phyloP scores from a whole-genome alignment of 2,888 invertebrate species.

The Theodoxus fluviatilis region DNA sequence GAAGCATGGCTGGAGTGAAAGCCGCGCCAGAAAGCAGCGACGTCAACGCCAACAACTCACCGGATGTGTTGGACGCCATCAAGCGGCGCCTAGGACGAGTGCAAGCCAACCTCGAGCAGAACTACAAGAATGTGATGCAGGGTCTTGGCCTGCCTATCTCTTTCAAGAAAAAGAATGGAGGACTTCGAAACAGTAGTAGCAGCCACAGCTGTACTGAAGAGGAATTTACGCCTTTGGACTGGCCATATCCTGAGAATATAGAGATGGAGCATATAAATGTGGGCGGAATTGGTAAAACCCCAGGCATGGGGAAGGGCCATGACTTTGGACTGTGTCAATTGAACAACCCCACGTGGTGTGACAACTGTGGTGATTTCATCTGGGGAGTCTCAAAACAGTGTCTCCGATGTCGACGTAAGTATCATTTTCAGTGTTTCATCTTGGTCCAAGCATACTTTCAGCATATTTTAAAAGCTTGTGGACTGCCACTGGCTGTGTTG shows the following conservation, averaged over 20 bases:
- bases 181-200: slow-evolving; percentile 8
- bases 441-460: not conserved
- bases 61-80: slow-evolving; percentile 46
- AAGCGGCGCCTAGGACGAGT: slow-evolving; percentile 36
- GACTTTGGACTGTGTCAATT: slow-evolving; percentile 50
- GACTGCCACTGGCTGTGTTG: no score
- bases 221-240: not conserved
- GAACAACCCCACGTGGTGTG: slow-evolving; percentile 68
- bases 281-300: slow-evolving; percentile 32
- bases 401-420: slow-evolving; percentile 66
- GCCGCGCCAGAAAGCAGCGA: slow-evolving; percentile 26
- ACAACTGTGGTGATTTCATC: slow-evolving; percentile 69
- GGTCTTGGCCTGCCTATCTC: slow-evolving; percentile 28
- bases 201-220: slow-evolving; percentile 15
- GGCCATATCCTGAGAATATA: slow-evolving; percentile 41
- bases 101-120: slow-evolving; percentile 35
- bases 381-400: slow-evolving; percentile 68
- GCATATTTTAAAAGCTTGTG: slow-evolving; percentile 29
- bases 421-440: not conserved
- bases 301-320: no score
- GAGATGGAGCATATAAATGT: slow-evolving; percentile 54
- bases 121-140: slow-evolving; percentile 36
- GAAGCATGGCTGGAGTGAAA: slow-evolving; percentile 31
- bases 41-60: slow-evolving; percentile 26
- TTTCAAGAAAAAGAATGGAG: no score